Base-by-base conservation (phyloP, 2,797 vertebrate genomes). In the Cossypha niveicapilla region DNA sequence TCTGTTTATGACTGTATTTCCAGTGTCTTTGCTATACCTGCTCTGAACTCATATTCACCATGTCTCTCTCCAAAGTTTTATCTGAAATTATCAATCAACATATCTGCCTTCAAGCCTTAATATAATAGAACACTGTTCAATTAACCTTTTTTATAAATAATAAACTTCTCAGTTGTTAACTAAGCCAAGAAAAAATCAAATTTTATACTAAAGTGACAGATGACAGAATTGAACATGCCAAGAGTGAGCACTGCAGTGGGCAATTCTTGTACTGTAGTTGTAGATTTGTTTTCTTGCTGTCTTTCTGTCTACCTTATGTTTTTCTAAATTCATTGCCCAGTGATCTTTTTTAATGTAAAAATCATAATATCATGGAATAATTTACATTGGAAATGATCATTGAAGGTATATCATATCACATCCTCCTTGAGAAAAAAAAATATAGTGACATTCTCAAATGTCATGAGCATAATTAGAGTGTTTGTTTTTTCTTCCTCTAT, bases 401-500 rank as follows among this genome's bases (percentile, higher is more conserved):
- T 85, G 57, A n/a, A 87, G 56, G 48, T 77, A 30, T 56, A 45
- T 66, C 3, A 8, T 79, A 15, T 61, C 50, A 7, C 18, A 58
- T 41, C 14, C 5, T 91, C 24, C 48, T 62, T 10, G 27, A 90
- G 18, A 39, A 87, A 73, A 82, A 82, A 75, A 78, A 13, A 39
- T 1, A 42, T 1, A 62, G 13, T 73, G 34, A 41, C 53, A 57
- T 63, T 94, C 75, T 76, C 65, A 95, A 89, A 92, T 67, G 53
- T 61, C 75, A 60, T 45, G 45, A 76, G 44, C 86, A 87, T 60
- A 92, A 86, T 81, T 68, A 56, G 4, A 65, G 11, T 57, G 62
- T 63, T 87, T 79, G 11, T 48, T 92, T 91, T 87, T 63, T 42
- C 13, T 82, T 82, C n/a, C 12, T 87, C 41, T 80, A 13, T 11